These are phyloP conservation scores for Macrosiphum euphorbiae DNA, from an alignment of 2,888 invertebrate species.

Conservation along the genomic window DNA sequence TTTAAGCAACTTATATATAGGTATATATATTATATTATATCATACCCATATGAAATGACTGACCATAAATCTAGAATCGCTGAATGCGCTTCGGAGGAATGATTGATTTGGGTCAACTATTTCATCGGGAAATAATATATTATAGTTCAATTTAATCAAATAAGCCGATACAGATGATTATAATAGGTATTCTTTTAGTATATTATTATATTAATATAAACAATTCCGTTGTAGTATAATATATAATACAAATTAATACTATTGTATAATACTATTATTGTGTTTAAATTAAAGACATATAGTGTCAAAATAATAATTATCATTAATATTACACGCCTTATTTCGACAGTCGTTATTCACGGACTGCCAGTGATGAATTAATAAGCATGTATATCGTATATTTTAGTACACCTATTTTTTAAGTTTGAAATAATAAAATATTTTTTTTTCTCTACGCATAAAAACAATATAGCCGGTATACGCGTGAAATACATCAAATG, in stretches of 20 bases:
- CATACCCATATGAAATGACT: background rate
- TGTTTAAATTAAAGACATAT: background rate
- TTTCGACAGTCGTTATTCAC: background rate
- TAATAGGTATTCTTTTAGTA: background rate
- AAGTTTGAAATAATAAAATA: background rate
- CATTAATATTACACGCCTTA: background rate
- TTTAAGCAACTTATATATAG: background rate
- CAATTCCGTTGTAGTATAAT: background rate
- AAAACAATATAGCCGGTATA: background rate
- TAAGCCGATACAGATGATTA: background rate
- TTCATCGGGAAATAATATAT: background rate
- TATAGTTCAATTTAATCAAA: constrained; percentile 23
- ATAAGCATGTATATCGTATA: background rate
- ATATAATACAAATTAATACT: background rate
- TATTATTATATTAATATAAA: background rate
- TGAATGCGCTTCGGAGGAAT: background rate
- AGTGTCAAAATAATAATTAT: background rate
- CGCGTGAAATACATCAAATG: background rate
- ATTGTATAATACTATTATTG: no score
- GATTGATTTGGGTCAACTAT: constrained; percentile 46
- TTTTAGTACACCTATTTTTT: background rate
- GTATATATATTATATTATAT: no score
- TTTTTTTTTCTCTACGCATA: background rate
- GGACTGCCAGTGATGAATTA: background rate
- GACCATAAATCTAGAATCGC: constrained; percentile 17